Evolutionary conservation across 2,888 invertebrate species (phyloP).

Genomic region (Conchocele bisecta): DNA sequence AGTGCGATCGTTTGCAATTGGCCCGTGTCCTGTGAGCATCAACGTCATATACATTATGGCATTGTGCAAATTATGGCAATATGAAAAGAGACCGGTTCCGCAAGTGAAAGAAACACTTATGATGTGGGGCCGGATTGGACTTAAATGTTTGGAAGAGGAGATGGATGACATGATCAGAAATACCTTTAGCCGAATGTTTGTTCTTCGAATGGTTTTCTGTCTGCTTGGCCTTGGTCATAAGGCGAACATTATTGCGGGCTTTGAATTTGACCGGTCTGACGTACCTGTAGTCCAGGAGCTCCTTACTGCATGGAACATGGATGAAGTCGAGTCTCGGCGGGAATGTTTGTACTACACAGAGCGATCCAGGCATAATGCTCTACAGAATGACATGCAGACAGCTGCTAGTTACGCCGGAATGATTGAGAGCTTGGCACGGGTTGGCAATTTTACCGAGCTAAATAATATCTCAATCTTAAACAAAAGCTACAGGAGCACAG

Average conservation of each 20-base stretch:
- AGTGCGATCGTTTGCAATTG: constrained; percentile 25
- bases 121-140: constrained; percentile 42
- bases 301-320: too few species aligned
- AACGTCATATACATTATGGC: constrained; percentile 54
- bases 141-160: constrained; percentile 35
- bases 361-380: too few species aligned
- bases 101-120: constrained; percentile 22
- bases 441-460: too few species aligned
- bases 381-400: too few species aligned
- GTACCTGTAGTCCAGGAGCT: too few species aligned
- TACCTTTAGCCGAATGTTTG: constrained; percentile 53
- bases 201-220: constrained; percentile 53
- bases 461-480: too few species aligned
- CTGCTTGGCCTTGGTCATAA: constrained; percentile 52
- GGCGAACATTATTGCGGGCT: constrained; percentile 37
- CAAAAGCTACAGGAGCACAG: too few species aligned
- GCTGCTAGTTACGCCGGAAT: too few species aligned
- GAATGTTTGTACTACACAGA: too few species aligned
- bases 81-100: constrained; percentile 32
- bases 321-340: too few species aligned
- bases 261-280: too few species aligned
- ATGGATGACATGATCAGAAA: constrained; percentile 23
- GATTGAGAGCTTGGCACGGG: too few species aligned
- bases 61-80: constrained; percentile 47
- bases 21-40: constrained; percentile 43